Conservation (phyloP, 2,797 vertebrate species). For the Ceyx erithaca region DNA sequence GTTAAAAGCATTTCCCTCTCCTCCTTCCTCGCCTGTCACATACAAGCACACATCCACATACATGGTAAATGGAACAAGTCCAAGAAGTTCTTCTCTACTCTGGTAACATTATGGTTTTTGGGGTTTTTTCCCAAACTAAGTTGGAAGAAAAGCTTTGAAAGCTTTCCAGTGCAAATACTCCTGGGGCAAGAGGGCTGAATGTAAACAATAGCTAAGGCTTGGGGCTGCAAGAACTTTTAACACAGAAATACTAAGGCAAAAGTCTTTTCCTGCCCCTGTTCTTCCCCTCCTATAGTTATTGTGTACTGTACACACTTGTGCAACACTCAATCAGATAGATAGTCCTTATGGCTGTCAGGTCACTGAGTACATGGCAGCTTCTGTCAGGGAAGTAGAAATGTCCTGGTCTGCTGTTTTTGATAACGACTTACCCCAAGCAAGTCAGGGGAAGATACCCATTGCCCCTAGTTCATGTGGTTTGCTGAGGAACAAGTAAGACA, state of each 20-base stretch:
- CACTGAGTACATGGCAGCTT: not conserved
- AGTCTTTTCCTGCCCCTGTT: accelerated
- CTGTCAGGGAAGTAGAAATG: constrained; percentile 3
- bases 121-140: not conserved
- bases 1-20: constrained; percentile 44
- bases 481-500: not conserved
- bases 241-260: not conserved
- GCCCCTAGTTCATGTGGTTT: not conserved
- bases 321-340: not conserved
- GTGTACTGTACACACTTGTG: not conserved
- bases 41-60: not conserved
- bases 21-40: not conserved
- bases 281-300: not conserved
- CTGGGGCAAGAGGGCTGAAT: constrained; percentile 1
- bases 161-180: constrained; percentile 27
- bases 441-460: not conserved
- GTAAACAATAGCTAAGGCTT: not conserved
- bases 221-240: not conserved
- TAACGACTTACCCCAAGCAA: not conserved
- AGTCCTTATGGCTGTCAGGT: not conserved
- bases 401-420: not conserved
- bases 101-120: not conserved
- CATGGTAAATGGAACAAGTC: not conserved
- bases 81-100: constrained; percentile 16
- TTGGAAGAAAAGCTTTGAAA: constrained; percentile 46